phyloP scores from a whole-genome alignment of 2,113 vertebrate species.

The Piaya cayana region DNA sequence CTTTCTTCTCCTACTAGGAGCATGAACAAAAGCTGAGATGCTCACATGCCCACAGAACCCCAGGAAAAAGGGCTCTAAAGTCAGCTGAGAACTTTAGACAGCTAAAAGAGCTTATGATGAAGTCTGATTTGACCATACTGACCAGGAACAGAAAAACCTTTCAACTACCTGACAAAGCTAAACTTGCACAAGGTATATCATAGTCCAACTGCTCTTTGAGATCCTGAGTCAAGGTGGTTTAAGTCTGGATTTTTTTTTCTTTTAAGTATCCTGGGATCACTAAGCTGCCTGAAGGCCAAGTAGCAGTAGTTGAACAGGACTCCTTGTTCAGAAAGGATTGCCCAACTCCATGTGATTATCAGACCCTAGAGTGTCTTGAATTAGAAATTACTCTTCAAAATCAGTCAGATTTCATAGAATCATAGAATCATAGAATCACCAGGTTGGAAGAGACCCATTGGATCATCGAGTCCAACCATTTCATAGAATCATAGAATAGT shows the following conservation, averaged over 20 bases:
- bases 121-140: background rate
- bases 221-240: background rate
- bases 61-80: background rate
- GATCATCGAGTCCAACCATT: too few species aligned
- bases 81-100: background rate
- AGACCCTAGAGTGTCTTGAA: background rate
- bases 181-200: background rate
- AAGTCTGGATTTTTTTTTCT: background rate
- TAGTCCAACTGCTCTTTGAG: background rate
- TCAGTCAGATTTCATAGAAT: background rate
- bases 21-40: background rate
- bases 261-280: background rate
- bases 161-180: background rate
- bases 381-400: background rate
- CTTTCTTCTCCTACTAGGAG: background rate
- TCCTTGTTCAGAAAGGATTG: background rate
- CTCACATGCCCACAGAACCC: background rate
- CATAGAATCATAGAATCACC: too few species aligned
- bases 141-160: background rate
- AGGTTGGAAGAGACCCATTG: too few species aligned
- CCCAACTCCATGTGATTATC: background rate
- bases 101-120: background rate
- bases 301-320: background rate
- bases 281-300: background rate
- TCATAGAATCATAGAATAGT: too few species aligned